Evolutionary conservation across 2,888 invertebrate genomes (phyloP).

Genomic region (Drosophila meridionalis): DNA sequence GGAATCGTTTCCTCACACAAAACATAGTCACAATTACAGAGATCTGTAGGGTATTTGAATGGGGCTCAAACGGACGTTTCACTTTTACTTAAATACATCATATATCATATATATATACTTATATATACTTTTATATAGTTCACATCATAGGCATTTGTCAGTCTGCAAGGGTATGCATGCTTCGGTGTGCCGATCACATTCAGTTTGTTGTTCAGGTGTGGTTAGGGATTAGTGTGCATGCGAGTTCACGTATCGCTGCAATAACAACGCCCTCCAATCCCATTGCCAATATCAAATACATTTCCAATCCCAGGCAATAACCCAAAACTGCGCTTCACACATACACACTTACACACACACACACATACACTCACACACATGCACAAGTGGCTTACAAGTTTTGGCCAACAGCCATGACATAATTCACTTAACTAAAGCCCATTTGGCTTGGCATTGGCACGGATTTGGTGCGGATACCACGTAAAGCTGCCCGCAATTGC

Average conservation of each 20-base stretch:
- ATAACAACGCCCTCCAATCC: conserved; percentile 18
- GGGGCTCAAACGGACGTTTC: background rate
- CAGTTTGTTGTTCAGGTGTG: conserved; percentile 17
- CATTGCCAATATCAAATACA: conserved; percentile 5
- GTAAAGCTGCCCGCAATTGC: conserved; percentile 48
- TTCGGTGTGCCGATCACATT: conserved; percentile 35
- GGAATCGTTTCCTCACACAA: background rate
- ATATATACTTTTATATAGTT: background rate
- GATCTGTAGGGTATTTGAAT: background rate
- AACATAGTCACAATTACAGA: background rate
- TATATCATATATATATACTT: background rate
- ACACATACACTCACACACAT: background rate
- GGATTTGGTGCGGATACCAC: conserved; percentile 43
- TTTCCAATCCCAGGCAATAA: conserved; percentile 22
- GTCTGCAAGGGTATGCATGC: conserved; percentile 21
- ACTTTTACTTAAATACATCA: background rate
- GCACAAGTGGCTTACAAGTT: conserved; percentile 33
- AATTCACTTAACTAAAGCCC: conserved; percentile 60
- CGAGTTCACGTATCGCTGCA: conserved; percentile 24
- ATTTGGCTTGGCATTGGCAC: conserved; percentile 39
- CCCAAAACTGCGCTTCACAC: conserved; percentile 28
- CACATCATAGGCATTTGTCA: background rate
- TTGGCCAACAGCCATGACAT: conserved; percentile 44
- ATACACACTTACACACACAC: background rate
- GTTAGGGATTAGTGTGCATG: conserved; percentile 28